A percentile compares a stretch with the other conserved stretches of the same genome.
Evolutionary conservation across 2,888 invertebrate genomes (phyloP).

Genomic region (Antitype chi): DNA sequence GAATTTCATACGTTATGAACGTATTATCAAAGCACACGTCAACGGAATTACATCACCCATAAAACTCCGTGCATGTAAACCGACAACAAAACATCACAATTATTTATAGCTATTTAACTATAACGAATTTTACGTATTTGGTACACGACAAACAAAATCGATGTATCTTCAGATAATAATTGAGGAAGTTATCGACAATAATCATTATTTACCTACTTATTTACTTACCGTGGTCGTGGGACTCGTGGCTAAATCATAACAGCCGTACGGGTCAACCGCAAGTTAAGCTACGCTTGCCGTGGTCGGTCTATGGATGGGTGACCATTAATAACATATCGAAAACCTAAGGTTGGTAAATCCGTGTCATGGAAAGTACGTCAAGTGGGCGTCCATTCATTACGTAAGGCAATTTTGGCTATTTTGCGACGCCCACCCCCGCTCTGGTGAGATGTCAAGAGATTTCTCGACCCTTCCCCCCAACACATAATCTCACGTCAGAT

Average conservation of each 20-base stretch:
- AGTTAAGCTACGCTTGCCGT: not conserved
- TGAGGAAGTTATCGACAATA: conserved; percentile 7
- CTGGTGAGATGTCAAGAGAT: too few relatives aligned
- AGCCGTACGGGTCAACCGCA: not conserved
- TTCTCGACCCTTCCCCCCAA: too few relatives aligned
- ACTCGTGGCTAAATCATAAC: not conserved
- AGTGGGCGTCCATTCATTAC: too few relatives aligned
- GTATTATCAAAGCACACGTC: conserved; percentile 68
- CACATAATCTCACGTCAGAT: too few relatives aligned
- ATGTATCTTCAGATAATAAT: conserved; percentile 12
- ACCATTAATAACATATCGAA: not conserved
- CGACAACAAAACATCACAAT: conserved; percentile 54
- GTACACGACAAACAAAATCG: conserved; percentile 11
- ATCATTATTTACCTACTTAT: conserved; percentile 19
- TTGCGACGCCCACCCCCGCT: too few relatives aligned
- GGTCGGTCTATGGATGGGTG: not conserved
- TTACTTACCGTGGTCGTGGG: not conserved
- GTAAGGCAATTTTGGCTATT: too few relatives aligned
- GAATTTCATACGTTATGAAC: conserved; percentile 66
- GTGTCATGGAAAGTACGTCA: not conserved
- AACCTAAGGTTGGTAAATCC: not conserved
- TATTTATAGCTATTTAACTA: conserved; percentile 61
- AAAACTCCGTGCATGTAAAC: conserved; percentile 26
- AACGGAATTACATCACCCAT: conserved; percentile 67
- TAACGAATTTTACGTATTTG: conserved; percentile 9